Evolutionary conservation across 2,797 vertebrate genomes (phyloP), one percentile per base, ranked within the genome.

Genomic region (Lacerta viridis): DNA sequence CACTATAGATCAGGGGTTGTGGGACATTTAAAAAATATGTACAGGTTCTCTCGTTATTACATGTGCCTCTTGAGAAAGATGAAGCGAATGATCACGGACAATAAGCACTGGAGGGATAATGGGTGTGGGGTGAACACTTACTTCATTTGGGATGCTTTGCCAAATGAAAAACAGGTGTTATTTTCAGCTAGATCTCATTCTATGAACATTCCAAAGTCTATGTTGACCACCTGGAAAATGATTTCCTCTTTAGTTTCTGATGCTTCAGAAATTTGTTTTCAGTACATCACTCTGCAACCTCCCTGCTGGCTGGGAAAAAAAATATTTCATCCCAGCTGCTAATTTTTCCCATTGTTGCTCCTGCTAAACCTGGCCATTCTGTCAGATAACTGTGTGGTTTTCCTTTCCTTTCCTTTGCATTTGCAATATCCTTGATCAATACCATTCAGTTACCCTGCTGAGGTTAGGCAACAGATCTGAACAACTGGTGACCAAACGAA

Each of bases 161-260:
- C 61, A 93, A 94, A 95, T 89, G 86, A 92, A 95, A 93, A 91
- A 33, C 91, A 93, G 83, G 91, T 87, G 94, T 76, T 72, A 7
- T 15, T 27, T 43, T 33, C 27, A 75, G 36, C 83, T 72, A 10
- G 69, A 88, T 71, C 10, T 86, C 7, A 61, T 91, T 93, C 81
- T 76, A 86, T 20, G 83, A 87, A 88, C 92, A 89, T 82, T 91
- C 85, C 76, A 93, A 91, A 87, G 90, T 80, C 87, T 83, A 72
- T 78, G 29, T 86, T 84, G n/a, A 50, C 61, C 83, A 92, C n/a
- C 59, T 81, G 50, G n/a, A 87, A 92, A 76, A 87, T 74, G 90
- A 29, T 68, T 9, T 92, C 87, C 81, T 5, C 55, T 89, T 92
- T 78, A 72, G 85, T 91, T 80, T 91, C 79, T 83, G 6, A 43